A percentile compares a stretch with the other conserved stretches of the same genome.
phyloP scores from a whole-genome alignment of 1,140 invertebrate genomes.

The Zaprionus capensis region DNA sequence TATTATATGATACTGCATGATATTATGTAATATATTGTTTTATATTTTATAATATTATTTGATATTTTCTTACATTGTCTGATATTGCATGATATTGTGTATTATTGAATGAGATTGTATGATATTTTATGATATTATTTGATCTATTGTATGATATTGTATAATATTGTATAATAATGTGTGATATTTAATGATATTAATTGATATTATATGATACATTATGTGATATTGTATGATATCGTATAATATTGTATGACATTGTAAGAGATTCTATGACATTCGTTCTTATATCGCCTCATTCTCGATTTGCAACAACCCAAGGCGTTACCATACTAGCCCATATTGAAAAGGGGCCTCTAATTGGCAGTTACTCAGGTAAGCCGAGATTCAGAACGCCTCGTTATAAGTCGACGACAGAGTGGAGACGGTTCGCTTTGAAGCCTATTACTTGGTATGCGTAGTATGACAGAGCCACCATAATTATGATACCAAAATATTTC shows the following conservation, averaged over 20 bases:
- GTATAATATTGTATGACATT: not conserved
- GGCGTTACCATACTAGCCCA: not conserved
- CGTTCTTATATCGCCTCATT: not conserved
- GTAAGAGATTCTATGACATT: not conserved
- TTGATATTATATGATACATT: too few relatives aligned
- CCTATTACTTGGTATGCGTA: constrained; percentile 37
- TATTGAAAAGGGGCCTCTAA: not conserved
- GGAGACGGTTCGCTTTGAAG: constrained; percentile 36
- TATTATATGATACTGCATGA: too few relatives aligned
- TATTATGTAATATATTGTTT: not conserved
- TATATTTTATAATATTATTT: not conserved
- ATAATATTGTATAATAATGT: too few relatives aligned
- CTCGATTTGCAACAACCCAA: not conserved
- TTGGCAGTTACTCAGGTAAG: constrained; percentile 7
- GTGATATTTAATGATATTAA: too few relatives aligned
- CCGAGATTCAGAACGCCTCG: constrained; percentile 8
- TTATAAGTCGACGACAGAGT: not conserved
- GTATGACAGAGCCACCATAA: constrained; percentile 22
- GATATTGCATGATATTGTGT: not conserved
- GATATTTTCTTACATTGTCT: not conserved
- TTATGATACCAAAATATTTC: constrained; percentile 40
- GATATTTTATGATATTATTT: not conserved
- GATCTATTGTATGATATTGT: not conserved
- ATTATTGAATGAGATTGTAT: not conserved
- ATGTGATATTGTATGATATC: too few relatives aligned